Percentiles rank a stretch among this genome's conserved stretches.
phyloP scores from a whole-genome alignment of 2,113 vertebrate genomes.

The Paraplagusia blochii region DNA sequence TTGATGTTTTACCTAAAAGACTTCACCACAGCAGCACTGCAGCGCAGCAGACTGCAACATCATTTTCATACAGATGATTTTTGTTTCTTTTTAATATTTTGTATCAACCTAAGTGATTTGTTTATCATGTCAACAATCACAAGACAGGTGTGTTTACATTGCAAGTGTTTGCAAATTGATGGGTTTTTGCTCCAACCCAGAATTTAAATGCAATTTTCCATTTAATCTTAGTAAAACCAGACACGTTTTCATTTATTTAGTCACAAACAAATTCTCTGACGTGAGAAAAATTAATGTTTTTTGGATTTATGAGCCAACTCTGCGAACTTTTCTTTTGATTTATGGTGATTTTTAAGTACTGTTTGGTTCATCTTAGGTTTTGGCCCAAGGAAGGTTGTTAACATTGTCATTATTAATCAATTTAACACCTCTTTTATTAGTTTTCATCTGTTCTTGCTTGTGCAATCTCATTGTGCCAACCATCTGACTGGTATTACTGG shows the following conservation, averaged over 20 bases:
- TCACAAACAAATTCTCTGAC: neutral
- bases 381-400: too few relatives aligned
- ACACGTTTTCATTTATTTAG: neutral
- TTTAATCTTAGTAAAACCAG: neutral
- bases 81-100: conserved; percentile 36
- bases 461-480: too few relatives aligned
- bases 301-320: too few relatives aligned
- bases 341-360: too few relatives aligned
- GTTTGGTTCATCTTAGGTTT: too few relatives aligned
- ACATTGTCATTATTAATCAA: too few relatives aligned
- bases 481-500: too few relatives aligned
- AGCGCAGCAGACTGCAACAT: conserved; percentile 4
- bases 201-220: conserved; percentile 11
- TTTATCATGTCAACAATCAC: neutral
- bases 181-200: neutral
- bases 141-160: neutral
- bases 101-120: conserved; percentile 14
- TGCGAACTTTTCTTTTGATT: too few relatives aligned
- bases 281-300: too few relatives aligned
- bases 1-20: conserved; percentile 10
- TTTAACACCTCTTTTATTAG: too few relatives aligned
- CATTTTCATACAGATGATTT: conserved; percentile 37
- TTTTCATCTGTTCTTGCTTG: too few relatives aligned
- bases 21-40: neutral
- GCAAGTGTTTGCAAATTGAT: conserved; percentile 22